These are phyloP conservation scores for Melanotaenia parkinsoni DNA, from an alignment of 2,797 vertebrate genomes.

Conservation along the genomic window DNA sequence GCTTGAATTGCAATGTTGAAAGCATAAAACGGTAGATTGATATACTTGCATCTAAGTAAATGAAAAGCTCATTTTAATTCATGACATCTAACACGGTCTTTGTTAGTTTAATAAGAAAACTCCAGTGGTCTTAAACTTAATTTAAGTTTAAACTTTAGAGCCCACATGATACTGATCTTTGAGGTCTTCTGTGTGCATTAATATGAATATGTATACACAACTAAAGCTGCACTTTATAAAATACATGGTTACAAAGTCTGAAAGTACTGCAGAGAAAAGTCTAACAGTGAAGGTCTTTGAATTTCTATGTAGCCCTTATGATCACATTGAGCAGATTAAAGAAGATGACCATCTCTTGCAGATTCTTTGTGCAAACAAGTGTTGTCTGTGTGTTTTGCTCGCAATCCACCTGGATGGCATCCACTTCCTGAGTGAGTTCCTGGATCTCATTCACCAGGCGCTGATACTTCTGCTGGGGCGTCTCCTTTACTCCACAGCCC, in stretches of 20 bases:
- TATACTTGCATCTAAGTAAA: slow-evolving; percentile 10
- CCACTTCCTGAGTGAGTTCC: slow-evolving; percentile 92
- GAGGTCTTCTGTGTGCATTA: not conserved
- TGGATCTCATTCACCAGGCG: slow-evolving; percentile 94
- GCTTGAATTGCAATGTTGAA: slow-evolving; percentile 7
- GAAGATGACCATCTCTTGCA: not conserved
- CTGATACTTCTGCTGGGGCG: slow-evolving; percentile 95
- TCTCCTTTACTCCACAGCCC: slow-evolving; percentile 92
- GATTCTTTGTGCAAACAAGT: not conserved
- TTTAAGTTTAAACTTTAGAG: not conserved
- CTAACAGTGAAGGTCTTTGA: not conserved
- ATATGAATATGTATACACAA: not conserved
- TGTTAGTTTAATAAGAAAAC: slow-evolving; percentile 5
- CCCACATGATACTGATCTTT: not conserved
- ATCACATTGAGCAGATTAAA: slow-evolving; percentile 1
- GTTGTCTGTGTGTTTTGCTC: not conserved
- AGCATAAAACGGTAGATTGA: not conserved
- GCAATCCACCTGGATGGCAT: slow-evolving; percentile 88
- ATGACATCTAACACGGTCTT: slow-evolving; percentile 7
- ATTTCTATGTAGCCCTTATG: slow-evolving; percentile 12
- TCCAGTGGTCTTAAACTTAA: slow-evolving; percentile 12
- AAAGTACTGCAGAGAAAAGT: not conserved
- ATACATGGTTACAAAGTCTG: slow-evolving; percentile 1
- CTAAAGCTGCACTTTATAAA: not conserved
- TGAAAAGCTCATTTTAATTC: slow-evolving; percentile 19